phyloP scores from a whole-genome alignment of 2,888 invertebrate species.

The Zygogramma bicolorata region DNA sequence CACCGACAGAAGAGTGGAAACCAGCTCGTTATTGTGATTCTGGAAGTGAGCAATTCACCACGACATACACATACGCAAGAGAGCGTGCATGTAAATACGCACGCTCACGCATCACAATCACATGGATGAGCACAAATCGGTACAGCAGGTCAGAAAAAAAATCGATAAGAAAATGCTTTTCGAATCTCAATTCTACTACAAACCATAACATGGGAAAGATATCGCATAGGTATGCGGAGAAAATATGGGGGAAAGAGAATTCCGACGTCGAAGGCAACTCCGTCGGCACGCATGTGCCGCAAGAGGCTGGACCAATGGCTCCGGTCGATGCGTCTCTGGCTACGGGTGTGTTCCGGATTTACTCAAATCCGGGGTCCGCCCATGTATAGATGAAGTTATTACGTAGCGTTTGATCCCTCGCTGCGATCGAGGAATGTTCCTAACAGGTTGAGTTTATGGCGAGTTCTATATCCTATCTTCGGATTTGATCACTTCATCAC shows the following conservation, averaged over 20 bases:
- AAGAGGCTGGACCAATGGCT: conserved; percentile 18
- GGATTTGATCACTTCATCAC: neutral
- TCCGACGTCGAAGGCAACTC: neutral
- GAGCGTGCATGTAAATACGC: neutral
- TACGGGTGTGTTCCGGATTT: conserved; percentile 9
- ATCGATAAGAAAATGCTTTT: neutral
- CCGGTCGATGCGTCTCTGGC: conserved; percentile 14
- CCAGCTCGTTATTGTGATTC: neutral
- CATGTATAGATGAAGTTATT: conserved; percentile 66
- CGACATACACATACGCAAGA: neutral
- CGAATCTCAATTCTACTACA: neutral
- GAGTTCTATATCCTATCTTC: neutral
- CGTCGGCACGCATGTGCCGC: conserved; percentile 4
- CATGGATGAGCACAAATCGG: neutral
- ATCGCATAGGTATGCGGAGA: neutral
- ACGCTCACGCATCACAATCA: neutral
- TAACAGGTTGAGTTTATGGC: neutral
- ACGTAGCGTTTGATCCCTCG: conserved; percentile 41
- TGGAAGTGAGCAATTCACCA: neutral
- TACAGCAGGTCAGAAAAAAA: neutral
- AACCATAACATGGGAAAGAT: conserved; percentile 4
- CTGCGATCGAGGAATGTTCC: neutral
- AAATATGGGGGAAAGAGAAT: neutral
- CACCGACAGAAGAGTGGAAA: neutral
- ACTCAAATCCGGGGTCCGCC: conserved; percentile 45